These are phyloP conservation scores for Ceraclea dissimilis DNA, from an alignment of 2,888 invertebrate genomes.

Conservation along the genomic window DNA sequence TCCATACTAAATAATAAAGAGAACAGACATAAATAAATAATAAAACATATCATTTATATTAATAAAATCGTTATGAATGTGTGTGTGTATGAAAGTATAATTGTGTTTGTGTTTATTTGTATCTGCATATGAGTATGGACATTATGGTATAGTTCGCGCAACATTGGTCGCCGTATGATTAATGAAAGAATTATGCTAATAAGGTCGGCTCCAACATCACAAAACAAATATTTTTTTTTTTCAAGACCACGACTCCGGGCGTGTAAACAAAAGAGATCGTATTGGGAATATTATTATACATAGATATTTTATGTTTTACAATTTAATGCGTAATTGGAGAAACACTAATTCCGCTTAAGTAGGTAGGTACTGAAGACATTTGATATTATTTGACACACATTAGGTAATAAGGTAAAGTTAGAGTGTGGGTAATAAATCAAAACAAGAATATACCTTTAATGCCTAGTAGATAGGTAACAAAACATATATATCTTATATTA, in stretches of 20 bases:
- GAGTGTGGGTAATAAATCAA: too few relatives aligned
- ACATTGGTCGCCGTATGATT: neutral
- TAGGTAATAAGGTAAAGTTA: too few relatives aligned
- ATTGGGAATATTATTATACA: too few relatives aligned
- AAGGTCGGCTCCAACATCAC: neutral
- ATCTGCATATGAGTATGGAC: neutral
- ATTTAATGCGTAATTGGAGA: too few relatives aligned
- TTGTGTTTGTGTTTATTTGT: neutral
- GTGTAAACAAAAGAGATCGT: neutral
- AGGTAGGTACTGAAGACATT: too few relatives aligned
- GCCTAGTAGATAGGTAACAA: too few relatives aligned
- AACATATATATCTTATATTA: too few relatives aligned
- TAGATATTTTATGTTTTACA: too few relatives aligned
- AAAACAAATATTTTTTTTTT: conserved; percentile 3
- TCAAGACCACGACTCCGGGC: neutral
- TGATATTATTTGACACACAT: too few relatives aligned
- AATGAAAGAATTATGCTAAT: conserved; percentile 2
- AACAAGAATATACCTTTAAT: too few relatives aligned
- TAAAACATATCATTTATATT: neutral
- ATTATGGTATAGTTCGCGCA: neutral
- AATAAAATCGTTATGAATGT: neutral
- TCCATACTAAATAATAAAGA: neutral
- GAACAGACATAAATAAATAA: neutral
- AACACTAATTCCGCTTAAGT: too few relatives aligned
- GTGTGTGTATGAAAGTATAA: neutral